A percentile compares a stretch with the other conserved stretches of the same genome.
phyloP scores from a whole-genome alignment of 64 coral and sea anemone genomes.

The Cladopsammia gracilis region DNA sequence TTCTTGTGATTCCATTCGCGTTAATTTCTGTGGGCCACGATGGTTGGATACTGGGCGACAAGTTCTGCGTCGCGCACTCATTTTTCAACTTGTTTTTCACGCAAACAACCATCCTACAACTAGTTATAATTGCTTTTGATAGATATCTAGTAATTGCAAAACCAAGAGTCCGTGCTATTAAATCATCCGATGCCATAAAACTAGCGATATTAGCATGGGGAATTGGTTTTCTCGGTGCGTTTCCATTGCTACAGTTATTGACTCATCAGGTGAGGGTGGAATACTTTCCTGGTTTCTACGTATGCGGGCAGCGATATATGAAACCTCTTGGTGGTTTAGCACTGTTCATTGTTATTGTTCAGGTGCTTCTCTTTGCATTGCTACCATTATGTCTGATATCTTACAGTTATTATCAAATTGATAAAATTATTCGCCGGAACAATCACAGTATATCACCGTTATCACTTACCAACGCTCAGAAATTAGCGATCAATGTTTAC shows the following conservation, averaged over 20 bases:
- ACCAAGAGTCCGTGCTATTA: neutral
- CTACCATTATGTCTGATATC: slow-evolving; percentile 59
- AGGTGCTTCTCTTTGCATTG: slow-evolving; percentile 40
- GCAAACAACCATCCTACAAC: slow-evolving; percentile 73
- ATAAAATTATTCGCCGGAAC: slow-evolving; percentile 24
- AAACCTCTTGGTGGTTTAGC: slow-evolving; percentile 33
- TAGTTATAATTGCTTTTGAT: slow-evolving; percentile 75
- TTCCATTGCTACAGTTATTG: slow-evolving; percentile 70
- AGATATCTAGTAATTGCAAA: slow-evolving; percentile 80
- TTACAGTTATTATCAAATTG: slow-evolving; percentile 78
- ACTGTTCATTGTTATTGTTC: slow-evolving; percentile 18
- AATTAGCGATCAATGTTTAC: slow-evolving; percentile 75
- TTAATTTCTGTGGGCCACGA: slow-evolving; percentile 67
- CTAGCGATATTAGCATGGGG: slow-evolving; percentile 46
- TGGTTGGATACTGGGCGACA: slow-evolving; percentile 73
- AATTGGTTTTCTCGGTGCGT: slow-evolving; percentile 31
- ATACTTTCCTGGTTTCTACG: slow-evolving; percentile 84
- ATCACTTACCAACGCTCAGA: slow-evolving; percentile 59
- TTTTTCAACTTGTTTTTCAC: slow-evolving; percentile 96
- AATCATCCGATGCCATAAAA: slow-evolving; percentile 24
- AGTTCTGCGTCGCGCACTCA: slow-evolving; percentile 39
- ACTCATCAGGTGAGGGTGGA: slow-evolving; percentile 46
- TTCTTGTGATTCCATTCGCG: slow-evolving; percentile 72
- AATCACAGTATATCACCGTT: slow-evolving; percentile 48
- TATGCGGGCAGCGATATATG: slow-evolving; percentile 67